Evolutionary conservation across 2,888 invertebrate genomes (phyloP), one percentile per base, ranked within the genome.

Genomic region (Caenorhabditis wallacei): DNA sequence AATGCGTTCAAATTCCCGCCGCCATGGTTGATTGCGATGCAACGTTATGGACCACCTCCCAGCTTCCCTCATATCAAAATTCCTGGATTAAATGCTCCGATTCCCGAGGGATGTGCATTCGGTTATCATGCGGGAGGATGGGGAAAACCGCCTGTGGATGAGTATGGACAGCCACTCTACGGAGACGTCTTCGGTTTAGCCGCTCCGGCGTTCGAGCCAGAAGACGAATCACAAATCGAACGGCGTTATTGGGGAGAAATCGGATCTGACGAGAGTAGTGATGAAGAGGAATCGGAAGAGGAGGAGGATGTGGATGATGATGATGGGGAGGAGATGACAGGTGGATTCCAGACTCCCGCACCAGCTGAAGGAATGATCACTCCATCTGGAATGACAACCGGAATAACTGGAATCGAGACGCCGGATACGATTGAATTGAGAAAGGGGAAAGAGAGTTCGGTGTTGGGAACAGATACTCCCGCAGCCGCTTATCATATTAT

Each of bases 101-200:
- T 99, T 89, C 99, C 99, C 0, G 98, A 94, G 90, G 92, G 95
- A 1, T 98, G 98, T 92, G 96, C 97, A 0, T 99, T 99, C 93
- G 99, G 99, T 20, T 99, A 99, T 93, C 98, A 99, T 93, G 98
- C 98, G 0, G 99, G 97, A 48, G 98, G 98, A 22, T 99, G 98
- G 98, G 98, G 99, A 81, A 99, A 99, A 92, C 99, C 99, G 13
- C 99, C 99, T 0, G 99, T 99, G 0, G 99, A 99, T 93, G 98
- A 98, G 93, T 95, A 95, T 84, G 99, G 99, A 46, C 96, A 97
- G 92, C 99, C 99, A 0, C 93, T 99, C 0, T 99, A 99, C 92
- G 99, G 99, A 1, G 99, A 99, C 93, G 99, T 99, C 2, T 99
- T 99, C 92, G 98, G 98, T 5, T 95, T 96, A 16, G 91, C 92